Base-by-base conservation (phyloP, 2,888 invertebrate species). In the Aquatica leii region DNA sequence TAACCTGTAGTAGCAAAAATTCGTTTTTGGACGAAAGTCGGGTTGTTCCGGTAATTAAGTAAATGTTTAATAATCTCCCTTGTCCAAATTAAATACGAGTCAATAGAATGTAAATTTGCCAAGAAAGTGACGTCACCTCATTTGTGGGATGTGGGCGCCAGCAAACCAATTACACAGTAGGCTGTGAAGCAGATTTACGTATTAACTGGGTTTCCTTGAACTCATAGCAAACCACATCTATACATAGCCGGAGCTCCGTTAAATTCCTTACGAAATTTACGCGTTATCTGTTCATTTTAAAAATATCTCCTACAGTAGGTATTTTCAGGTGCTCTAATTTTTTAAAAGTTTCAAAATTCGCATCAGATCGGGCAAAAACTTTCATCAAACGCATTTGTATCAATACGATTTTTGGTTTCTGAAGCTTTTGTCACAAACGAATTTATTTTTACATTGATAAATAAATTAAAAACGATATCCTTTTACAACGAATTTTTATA, bases 81-180 rank as follows among this genome's bases (percentile, higher is more conserved):
- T n/a, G 46, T 18, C 46, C 18, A 46, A 46, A 46, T 46, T 17
- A 46, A 46, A 46, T 20, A n/a, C 5, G n/a, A 46, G 46, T 15
- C 18, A 50, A 37, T 58, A 43, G 51, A 58, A 24, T 41, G 40
- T 51, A 58, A 58, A 51, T 58, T 51, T 37, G 51, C 53, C 14
- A 63, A 43, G 59, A 59, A 54, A 20, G 40, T 59, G 63, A 63
- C 59, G 63, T 63, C 63, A 63, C 37, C 34, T 50, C 49, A 63
- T 55, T 63, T 59, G 63, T 63, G 59, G 62, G 59, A 59, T 59
- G 63, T 63, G 63, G 63, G 63, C 63, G 63, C 63, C 63, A 59
- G 63, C 63, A 59, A 63, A 63, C 63, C 63, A 63, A 63, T 63
- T 63, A 63, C 63, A 55, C 55, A 59, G 63, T 59, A 63, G 59